Percentiles rank a stretch among this genome's conserved stretches.
Evolutionary conservation across 2,888 invertebrate genomes (phyloP).

Genomic region (Trachelus tabidus): DNA sequence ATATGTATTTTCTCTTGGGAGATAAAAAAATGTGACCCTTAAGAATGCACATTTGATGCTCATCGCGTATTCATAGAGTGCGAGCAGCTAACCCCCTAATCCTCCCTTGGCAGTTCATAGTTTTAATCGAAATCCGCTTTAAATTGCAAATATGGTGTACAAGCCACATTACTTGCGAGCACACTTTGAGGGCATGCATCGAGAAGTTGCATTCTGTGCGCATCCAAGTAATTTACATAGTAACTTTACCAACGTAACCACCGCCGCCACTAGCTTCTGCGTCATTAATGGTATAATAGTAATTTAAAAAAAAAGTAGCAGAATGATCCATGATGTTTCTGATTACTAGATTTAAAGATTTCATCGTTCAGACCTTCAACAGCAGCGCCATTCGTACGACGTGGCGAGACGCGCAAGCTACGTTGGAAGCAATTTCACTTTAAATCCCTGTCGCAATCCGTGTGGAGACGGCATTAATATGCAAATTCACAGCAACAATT

Average conservation of each 20-base stretch:
- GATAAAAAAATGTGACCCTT: neutral
- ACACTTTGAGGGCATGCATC: constrained; percentile 2
- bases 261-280: neutral
- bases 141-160: constrained; percentile 41
- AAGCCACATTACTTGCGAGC: constrained; percentile 16
- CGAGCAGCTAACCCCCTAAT: constrained; percentile 28
- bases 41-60: constrained; percentile 3
- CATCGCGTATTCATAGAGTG: constrained; percentile 25
- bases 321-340: neutral
- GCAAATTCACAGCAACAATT: neutral
- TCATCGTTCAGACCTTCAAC: too few relatives aligned
- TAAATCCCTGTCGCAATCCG: neutral
- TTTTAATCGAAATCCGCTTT: constrained; percentile 44
- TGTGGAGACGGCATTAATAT: neutral
- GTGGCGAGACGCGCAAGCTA: neutral
- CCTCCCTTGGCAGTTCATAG: constrained; percentile 32
- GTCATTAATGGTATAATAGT: neutral
- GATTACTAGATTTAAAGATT: too few relatives aligned
- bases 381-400: neutral
- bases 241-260: constrained; percentile 12
- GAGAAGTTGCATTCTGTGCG: constrained; percentile 12
- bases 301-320: neutral
- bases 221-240: constrained; percentile 22
- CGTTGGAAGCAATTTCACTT: neutral
- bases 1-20: neutral